These are phyloP conservation scores for Drosophila arawakana DNA, from an alignment of 1,140 invertebrate genomes.

Conservation along the genomic window DNA sequence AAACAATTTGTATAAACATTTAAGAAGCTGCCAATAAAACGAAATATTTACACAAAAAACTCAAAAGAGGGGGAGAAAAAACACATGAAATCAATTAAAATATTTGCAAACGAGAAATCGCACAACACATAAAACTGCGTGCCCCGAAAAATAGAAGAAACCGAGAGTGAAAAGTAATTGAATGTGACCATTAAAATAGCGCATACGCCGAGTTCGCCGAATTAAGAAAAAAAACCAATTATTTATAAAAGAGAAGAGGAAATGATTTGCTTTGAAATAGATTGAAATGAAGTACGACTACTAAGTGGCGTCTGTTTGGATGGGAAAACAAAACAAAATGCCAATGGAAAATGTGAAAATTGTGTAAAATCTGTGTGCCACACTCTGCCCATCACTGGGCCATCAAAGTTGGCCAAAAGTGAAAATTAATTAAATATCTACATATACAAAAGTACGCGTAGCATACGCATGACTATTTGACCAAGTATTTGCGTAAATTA, in stretches of 20 bases:
- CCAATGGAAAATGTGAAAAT: constrained; percentile 35
- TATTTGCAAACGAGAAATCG: constrained; percentile 57
- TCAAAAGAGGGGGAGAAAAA: neutral
- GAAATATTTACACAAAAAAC: constrained; percentile 58
- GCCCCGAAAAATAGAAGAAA: constrained; percentile 1
- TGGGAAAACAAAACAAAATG: constrained; percentile 37
- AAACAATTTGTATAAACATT: constrained; percentile 58
- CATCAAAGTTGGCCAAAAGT: constrained; percentile 31
- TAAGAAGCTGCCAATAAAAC: constrained; percentile 43
- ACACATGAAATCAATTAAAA: constrained; percentile 78
- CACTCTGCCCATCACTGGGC: constrained; percentile 23
- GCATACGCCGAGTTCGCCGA: constrained; percentile 46
- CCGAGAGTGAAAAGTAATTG: constrained; percentile 69
- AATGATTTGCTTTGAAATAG: constrained; percentile 36
- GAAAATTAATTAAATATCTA: constrained; percentile 74
- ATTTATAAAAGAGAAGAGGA: neutral
- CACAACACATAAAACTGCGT: constrained; percentile 53
- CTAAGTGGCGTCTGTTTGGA: constrained; percentile 47
- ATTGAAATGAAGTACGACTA: constrained; percentile 47
- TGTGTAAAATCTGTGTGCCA: neutral
- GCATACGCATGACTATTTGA: constrained; percentile 12
- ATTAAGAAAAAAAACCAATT: neutral
- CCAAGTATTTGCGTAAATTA: constrained; percentile 37
- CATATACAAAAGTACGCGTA: neutral
- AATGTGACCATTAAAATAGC: constrained; percentile 65